Evolutionary conservation across 2,113 vertebrate genomes (phyloP).

Genomic region (Pterocles orientalis): DNA sequence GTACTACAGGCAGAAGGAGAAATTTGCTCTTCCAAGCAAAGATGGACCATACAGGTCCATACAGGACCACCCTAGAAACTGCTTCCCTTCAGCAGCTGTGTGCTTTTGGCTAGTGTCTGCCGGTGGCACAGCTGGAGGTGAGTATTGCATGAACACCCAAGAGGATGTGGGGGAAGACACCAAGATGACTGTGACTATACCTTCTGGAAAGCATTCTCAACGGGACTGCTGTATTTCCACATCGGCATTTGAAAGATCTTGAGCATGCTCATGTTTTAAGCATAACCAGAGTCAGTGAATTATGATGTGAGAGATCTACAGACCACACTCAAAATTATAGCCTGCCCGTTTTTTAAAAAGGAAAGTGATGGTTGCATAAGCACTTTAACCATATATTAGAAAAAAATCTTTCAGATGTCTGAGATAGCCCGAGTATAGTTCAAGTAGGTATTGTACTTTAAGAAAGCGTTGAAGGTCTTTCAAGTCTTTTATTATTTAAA

Average conservation of each 20-base stretch:
- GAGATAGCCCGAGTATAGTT: background rate
- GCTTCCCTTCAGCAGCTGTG: background rate
- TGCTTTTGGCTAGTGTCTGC: background rate
- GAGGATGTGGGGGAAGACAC: background rate
- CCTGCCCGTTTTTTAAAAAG: background rate
- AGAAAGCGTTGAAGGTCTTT: background rate
- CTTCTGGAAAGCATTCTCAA: background rate
- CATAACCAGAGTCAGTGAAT: too few relatives aligned
- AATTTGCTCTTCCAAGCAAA: background rate
- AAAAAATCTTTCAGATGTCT: background rate
- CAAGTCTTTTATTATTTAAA: background rate
- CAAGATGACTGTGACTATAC: background rate
- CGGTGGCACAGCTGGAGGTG: background rate
- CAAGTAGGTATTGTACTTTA: background rate
- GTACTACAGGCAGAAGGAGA: background rate
- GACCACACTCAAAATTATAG: background rate
- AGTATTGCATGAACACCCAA: background rate
- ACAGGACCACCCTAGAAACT: background rate
- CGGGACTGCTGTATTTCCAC: background rate
- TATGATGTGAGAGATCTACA: background rate
- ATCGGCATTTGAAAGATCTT: background rate
- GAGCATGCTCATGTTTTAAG: background rate
- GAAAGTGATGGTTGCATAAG: background rate
- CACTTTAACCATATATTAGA: background rate
- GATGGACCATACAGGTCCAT: background rate